Conservation (phyloP, 2,888 invertebrate species). For the Helleia helle region DNA sequence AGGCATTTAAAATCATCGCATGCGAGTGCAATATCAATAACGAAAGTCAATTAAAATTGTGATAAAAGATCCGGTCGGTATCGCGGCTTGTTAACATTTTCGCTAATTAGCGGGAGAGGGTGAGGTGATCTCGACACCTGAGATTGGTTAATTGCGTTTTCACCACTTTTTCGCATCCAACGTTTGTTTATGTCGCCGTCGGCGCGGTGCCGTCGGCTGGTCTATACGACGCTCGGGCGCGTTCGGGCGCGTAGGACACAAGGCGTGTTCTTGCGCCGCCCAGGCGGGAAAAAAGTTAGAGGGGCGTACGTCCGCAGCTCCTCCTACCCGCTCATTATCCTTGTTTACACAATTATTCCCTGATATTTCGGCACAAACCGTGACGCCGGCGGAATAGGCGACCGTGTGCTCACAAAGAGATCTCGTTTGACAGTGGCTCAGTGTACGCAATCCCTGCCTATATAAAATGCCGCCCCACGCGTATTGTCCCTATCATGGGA, state of each 20-base stretch:
- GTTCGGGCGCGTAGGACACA: constrained; percentile 59
- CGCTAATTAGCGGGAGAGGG: constrained; percentile 6
- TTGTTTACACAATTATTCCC: constrained; percentile 62
- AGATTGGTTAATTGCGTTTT: constrained; percentile 11
- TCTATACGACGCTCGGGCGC: constrained; percentile 47
- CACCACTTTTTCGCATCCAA: constrained; percentile 13
- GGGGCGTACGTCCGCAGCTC: constrained; percentile 59
- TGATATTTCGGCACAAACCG: constrained; percentile 54
- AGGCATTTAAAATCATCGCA: constrained; percentile 6
- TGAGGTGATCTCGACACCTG: background rate
- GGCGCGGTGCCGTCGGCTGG: constrained; percentile 53
- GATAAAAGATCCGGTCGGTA: constrained; percentile 10
- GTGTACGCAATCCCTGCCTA: constrained; percentile 57
- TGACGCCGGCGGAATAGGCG: constrained; percentile 40
- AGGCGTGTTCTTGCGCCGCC: constrained; percentile 65
- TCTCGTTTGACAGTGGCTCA: constrained; percentile 64
- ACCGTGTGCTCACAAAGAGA: constrained; percentile 59
- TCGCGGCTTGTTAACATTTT: constrained; percentile 8
- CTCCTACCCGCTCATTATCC: constrained; percentile 69
- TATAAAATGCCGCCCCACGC: constrained; percentile 67
- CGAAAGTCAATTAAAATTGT: constrained; percentile 16
- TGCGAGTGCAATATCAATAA: constrained; percentile 2
- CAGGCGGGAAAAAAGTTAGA: constrained; percentile 63
- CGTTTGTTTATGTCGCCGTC: constrained; percentile 50
- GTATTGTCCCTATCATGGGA: constrained; percentile 48